phyloP scores from a whole-genome alignment of 2,888 invertebrate genomes.

The Halocaridina rubra region DNA sequence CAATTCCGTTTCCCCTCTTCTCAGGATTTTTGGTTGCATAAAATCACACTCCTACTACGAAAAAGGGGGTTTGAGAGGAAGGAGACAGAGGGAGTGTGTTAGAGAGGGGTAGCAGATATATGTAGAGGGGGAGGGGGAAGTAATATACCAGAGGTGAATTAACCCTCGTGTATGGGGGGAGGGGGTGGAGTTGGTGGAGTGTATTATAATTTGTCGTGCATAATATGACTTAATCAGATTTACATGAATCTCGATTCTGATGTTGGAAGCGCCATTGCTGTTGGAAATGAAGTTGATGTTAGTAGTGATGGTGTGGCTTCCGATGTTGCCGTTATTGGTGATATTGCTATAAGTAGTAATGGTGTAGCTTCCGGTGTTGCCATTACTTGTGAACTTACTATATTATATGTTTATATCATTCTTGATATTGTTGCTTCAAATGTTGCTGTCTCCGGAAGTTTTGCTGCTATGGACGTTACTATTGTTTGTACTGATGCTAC shows the following conservation, averaged over 20 bases:
- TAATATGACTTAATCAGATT: constrained; percentile 39
- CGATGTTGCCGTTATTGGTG: no score
- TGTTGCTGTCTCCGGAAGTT: no score
- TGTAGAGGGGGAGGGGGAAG: not conserved
- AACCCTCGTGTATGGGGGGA: constrained; percentile 9
- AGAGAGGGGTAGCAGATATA: not conserved
- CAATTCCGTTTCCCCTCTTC: not conserved
- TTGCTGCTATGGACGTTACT: no score
- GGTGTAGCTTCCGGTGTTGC: no score
- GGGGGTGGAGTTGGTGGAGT: not conserved
- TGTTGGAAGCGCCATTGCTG: no score
- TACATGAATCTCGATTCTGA: constrained; percentile 25
- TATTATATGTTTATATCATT: no score
- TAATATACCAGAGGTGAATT: constrained; percentile 19
- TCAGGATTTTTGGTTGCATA: not conserved
- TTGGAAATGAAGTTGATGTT: no score
- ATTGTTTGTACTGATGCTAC: no score
- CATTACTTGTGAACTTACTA: no score
- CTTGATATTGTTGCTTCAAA: no score
- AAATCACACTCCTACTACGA: not conserved
- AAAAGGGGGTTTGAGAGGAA: not conserved
- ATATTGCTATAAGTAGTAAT: not conserved
- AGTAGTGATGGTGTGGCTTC: no score
- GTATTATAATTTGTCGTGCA: constrained; percentile 37
- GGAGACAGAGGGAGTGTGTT: not conserved